These are phyloP conservation scores for Grus americana DNA, from an alignment of 2,113 vertebrate genomes.

Conservation along the genomic window DNA sequence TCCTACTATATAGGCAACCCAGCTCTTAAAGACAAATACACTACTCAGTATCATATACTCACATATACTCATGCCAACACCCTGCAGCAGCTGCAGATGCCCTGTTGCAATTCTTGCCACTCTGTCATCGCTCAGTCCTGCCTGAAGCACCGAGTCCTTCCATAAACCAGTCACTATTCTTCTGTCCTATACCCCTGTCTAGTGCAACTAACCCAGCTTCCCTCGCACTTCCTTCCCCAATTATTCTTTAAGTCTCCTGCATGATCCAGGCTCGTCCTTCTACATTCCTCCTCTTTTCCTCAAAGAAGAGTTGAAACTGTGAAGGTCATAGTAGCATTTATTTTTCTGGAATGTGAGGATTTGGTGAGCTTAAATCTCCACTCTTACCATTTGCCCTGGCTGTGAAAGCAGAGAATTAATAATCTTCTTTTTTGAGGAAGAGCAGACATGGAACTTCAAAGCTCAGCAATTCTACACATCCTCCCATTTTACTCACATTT, in stretches of 20 bases:
- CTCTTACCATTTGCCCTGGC: neutral
- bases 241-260: neutral
- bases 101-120: neutral
- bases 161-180: neutral
- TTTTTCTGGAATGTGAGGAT: neutral
- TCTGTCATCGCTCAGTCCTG: neutral
- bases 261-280: neutral
- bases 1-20: accelerated
- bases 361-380: neutral
- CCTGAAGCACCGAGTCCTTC: neutral
- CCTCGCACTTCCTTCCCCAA: neutral
- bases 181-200: neutral
- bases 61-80: neutral
- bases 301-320: neutral
- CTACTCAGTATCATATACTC: neutral
- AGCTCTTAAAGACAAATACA: neutral
- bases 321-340: neutral
- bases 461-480: neutral
- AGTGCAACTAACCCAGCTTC: neutral
- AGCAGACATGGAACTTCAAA: neutral
- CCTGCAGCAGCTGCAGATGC: neutral
- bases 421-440: neutral
- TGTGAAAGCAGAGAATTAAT: neutral
- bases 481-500: neutral
- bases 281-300: neutral